These are phyloP conservation scores for Dreissena polymorpha DNA, from an alignment of 1,140 invertebrate species.

Conservation along the genomic window DNA sequence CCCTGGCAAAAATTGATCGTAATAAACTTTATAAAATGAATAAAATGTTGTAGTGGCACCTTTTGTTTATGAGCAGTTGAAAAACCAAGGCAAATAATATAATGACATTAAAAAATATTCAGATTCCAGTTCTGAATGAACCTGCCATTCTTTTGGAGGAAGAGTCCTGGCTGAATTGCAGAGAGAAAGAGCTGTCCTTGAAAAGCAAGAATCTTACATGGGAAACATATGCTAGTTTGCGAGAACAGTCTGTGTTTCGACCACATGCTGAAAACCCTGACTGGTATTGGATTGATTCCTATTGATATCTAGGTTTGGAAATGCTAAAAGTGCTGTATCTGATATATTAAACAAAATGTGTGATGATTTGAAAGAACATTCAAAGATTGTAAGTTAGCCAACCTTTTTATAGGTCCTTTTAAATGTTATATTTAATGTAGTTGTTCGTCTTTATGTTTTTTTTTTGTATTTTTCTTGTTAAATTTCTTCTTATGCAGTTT, in stretches of 20 bases:
- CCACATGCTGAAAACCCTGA: constrained; percentile 50
- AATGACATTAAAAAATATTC: neutral
- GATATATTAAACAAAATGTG: too few relatives aligned
- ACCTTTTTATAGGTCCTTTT: too few relatives aligned
- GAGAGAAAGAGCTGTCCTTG: constrained; percentile 15
- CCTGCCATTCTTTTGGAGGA: constrained; percentile 56
- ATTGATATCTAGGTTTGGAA: too few relatives aligned
- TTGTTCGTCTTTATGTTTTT: too few relatives aligned
- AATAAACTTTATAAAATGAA: neutral
- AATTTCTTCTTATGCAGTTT: too few relatives aligned
- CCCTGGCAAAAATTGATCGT: too few relatives aligned
- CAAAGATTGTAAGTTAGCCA: too few relatives aligned
- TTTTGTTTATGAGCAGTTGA: neutral
- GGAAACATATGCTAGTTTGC: constrained; percentile 53
- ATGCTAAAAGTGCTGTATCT: too few relatives aligned
- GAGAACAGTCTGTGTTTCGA: constrained; percentile 56
- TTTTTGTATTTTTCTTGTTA: too few relatives aligned
- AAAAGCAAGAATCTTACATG: constrained; percentile 60
- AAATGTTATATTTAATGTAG: too few relatives aligned
- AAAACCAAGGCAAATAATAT: too few relatives aligned
- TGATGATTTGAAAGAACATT: too few relatives aligned
- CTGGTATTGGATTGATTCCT: constrained; percentile 40
- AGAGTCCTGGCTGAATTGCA: constrained; percentile 54
- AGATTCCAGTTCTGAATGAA: constrained; percentile 57
- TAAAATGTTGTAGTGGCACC: neutral